A percentile compares a stretch with the other conserved stretches of the same genome.
These are phyloP conservation scores for Phenacoccus solenopsis DNA, from an alignment of 1,140 invertebrate species.

Conservation along the genomic window DNA sequence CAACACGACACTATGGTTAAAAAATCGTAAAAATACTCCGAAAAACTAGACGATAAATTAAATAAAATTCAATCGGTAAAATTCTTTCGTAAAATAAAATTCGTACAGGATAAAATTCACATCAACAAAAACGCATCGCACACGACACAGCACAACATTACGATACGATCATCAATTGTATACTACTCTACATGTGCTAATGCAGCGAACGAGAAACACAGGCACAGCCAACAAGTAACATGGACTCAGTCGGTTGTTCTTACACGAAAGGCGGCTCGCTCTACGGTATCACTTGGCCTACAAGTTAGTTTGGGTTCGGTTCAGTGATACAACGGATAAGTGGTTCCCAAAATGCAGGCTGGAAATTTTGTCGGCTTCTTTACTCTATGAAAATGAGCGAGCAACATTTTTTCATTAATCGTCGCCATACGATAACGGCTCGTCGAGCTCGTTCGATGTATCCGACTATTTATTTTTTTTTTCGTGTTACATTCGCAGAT, in stretches of 20 bases:
- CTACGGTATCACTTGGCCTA: background rate
- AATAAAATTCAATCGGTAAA: background rate
- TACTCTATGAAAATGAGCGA: background rate
- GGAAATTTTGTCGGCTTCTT: background rate
- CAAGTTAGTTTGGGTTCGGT: slow-evolving; percentile 1
- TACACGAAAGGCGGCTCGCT: background rate
- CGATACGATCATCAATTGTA: background rate
- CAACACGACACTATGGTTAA: no score
- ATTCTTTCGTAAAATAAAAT: background rate
- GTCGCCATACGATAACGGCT: no score
- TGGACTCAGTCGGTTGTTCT: background rate
- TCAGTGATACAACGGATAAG: background rate
- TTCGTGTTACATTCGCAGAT: no score
- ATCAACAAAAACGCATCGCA: background rate
- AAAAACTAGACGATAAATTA: no score
- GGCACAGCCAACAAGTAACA: background rate
- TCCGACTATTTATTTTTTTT: no score
- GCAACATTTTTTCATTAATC: background rate
- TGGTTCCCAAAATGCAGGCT: background rate
- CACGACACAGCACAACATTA: background rate
- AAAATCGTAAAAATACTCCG: no score
- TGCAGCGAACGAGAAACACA: background rate
- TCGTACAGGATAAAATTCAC: background rate
- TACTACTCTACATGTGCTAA: background rate
- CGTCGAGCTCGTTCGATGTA: no score